phyloP scores from a whole-genome alignment of 2,797 vertebrate species.

The Onychomys leucogaster region DNA sequence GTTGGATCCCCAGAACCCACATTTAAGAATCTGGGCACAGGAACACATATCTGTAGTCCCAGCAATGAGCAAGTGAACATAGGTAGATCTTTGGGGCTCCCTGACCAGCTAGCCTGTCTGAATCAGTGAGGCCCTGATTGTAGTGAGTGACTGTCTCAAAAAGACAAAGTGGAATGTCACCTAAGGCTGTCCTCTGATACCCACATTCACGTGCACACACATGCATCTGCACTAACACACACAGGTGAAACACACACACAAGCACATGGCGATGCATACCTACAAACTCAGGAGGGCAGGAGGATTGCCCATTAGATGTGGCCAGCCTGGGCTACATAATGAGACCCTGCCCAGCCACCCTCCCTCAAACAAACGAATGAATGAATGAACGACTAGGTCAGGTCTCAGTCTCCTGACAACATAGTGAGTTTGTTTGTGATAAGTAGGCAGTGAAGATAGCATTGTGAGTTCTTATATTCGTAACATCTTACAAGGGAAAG shows the following conservation, averaged over 20 bases:
- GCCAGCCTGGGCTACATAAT: background rate
- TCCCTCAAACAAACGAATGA: background rate
- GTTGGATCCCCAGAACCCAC: background rate
- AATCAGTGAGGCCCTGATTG: background rate
- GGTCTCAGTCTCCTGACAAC: background rate
- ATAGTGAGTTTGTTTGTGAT: background rate
- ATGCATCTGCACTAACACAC: background rate
- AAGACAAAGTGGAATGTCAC: background rate
- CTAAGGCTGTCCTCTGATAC: background rate
- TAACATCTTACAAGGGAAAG: background rate
- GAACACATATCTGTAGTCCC: background rate
- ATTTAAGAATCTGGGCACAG: background rate
- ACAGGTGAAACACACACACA: background rate
- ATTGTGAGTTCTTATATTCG: background rate
- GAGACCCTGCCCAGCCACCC: no score
- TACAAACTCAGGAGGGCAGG: background rate
- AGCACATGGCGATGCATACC: no score
- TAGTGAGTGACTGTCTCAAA: background rate
- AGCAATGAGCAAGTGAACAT: background rate
- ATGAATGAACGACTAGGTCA: background rate
- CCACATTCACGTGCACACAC: background rate
- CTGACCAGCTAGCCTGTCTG: background rate
- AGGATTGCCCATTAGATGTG: background rate
- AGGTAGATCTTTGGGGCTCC: background rate
- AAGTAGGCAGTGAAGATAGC: background rate